phyloP scores from a whole-genome alignment of 1,140 invertebrate species.

The Drosophila cardini region DNA sequence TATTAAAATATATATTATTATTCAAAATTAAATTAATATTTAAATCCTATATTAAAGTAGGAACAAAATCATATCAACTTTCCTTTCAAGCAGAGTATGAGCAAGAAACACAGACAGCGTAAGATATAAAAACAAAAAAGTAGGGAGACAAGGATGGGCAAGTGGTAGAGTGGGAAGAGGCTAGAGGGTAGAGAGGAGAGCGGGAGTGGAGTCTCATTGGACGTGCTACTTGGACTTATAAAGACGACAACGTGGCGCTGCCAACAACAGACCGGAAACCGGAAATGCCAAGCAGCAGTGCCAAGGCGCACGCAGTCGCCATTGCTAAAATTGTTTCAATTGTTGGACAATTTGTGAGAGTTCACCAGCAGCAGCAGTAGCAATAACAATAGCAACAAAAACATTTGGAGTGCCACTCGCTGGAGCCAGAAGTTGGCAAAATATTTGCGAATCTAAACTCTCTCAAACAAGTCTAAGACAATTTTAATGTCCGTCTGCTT shows the following conservation, averaged over 20 bases:
- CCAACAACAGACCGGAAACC: constrained; percentile 68
- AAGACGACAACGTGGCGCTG: constrained; percentile 68
- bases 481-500: constrained; percentile 5
- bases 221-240: constrained; percentile 42
- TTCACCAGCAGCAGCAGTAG: constrained; percentile 3
- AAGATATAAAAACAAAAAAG: background rate
- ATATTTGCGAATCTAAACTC: constrained; percentile 54
- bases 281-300: constrained; percentile 74
- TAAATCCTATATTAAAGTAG: too few species aligned
- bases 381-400: background rate
- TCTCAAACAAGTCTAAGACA: constrained; percentile 18
- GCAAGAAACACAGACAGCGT: background rate
- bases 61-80: background rate
- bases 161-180: background rate
- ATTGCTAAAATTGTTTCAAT: constrained; percentile 55
- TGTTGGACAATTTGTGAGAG: constrained; percentile 64
- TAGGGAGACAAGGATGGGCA: background rate
- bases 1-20: too few species aligned
- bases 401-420: constrained; percentile 4
- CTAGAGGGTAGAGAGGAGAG: too few species aligned
- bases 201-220: background rate
- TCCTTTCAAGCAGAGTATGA: constrained; percentile 1
- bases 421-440: constrained; percentile 47
- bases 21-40: background rate
- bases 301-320: constrained; percentile 54